These are phyloP conservation scores for Corynorhinus townsendii DNA, from an alignment of 2,113 vertebrate species.

Conservation along the genomic window DNA sequence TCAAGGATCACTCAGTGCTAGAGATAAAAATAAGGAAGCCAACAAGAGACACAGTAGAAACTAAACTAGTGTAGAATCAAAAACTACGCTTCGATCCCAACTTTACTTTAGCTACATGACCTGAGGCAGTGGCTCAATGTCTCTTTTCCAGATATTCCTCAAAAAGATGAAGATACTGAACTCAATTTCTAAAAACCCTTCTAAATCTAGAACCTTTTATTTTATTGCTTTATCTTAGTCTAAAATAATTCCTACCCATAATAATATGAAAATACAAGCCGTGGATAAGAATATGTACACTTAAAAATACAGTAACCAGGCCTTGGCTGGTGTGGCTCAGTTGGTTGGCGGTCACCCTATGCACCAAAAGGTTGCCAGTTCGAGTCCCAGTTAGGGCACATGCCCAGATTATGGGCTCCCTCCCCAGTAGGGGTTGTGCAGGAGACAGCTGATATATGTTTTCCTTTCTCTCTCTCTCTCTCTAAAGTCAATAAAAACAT, in stretches of 20 bases:
- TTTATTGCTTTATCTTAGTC: background rate
- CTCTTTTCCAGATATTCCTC: background rate
- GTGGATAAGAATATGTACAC: background rate
- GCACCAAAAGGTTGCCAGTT: background rate
- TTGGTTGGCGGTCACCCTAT: background rate
- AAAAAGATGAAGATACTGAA: background rate
- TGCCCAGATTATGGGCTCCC: too few species aligned
- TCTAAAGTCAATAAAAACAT: background rate
- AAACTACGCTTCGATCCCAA: background rate
- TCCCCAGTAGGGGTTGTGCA: too few species aligned
- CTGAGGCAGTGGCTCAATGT: background rate
- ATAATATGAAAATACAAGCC: background rate
- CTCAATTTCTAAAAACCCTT: conserved; percentile 8
- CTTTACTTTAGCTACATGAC: background rate
- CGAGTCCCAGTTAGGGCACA: too few species aligned
- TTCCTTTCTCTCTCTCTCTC: too few species aligned
- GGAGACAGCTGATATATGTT: too few species aligned
- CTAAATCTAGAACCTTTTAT: conserved; percentile 1
- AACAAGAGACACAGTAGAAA: background rate
- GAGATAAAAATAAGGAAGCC: background rate
- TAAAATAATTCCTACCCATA: background rate
- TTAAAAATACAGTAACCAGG: background rate
- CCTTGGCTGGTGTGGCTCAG: background rate
- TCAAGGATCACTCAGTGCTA: background rate
- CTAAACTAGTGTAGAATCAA: background rate